Base-by-base conservation (phyloP, 2,113 vertebrate genomes). In the Mustela nigripes region DNA sequence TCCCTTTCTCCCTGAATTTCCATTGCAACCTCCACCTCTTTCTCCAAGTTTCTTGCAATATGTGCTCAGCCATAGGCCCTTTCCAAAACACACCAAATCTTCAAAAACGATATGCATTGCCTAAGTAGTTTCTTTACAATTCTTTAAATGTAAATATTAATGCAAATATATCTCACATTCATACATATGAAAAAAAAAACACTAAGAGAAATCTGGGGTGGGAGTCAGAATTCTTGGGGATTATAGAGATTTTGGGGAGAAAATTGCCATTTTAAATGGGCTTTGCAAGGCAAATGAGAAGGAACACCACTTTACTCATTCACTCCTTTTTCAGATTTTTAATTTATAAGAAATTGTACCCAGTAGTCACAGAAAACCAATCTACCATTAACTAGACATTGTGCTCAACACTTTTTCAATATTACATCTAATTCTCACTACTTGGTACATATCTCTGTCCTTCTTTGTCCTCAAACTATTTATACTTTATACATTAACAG, bases 381-480 rank as follows among this genome's bases (percentile, higher is more conserved):
- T 78, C 9, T 83, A 15, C 14, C 39, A 65, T 60, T 74, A 63
- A 63, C 7, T 1, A 48, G 36, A 95, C 21, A 69, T n/a, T 42
- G 4, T 67, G 4, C 7, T 82, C 3, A 83, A 42, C 9, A 22
- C 2, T 15, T 76, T 62, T 79, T 62, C 19, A 36, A 26, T 42
- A 22, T 74, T 21, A 10, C 2, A 74, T n/a, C 26, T 42, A 33
- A 53, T 33, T 62, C 42, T 73, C 11, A 62, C 19, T 71, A n/a
- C 10, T 92, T 87, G 2, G 11, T 56, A 26, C 0, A 16, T 56
- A 42, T 26, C 3, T 48, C 45, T 48, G 11, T 58, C 16, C 1
- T 87, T 69, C 56, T 95, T 87, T 63, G 74, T 78, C 42, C n/a
- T 86, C 18, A 69, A 4, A 60, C 15, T 60, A 87, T 36, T 18